Evolutionary conservation across 2,888 invertebrate species (phyloP).

Genomic region (Agonopterix arenella): DNA sequence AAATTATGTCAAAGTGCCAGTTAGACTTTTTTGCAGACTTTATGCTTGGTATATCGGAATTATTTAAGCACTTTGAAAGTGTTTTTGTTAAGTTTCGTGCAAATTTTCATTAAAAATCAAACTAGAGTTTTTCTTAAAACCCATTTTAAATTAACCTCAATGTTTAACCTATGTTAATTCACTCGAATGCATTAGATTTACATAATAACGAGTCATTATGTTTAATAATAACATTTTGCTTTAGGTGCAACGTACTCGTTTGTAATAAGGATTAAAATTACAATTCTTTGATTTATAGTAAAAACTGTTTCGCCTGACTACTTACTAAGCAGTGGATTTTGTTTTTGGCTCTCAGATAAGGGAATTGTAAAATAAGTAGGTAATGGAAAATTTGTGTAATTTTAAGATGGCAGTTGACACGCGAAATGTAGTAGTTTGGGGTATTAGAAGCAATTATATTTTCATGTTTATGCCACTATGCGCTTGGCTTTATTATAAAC

Average conservation of each 20-base stretch:
- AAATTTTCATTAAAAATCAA: background rate
- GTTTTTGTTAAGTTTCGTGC: background rate
- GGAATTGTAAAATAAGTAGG: background rate
- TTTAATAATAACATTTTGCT: background rate
- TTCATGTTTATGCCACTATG: no score
- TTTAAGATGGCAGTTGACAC: background rate
- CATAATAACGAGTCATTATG: conserved; percentile 7
- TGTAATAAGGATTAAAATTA: background rate
- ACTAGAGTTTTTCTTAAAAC: background rate
- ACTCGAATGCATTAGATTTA: conserved; percentile 1
- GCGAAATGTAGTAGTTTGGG: no score
- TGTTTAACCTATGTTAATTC: conserved; percentile 2
- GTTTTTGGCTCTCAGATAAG: no score
- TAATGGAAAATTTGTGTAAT: background rate
- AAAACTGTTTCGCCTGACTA: no score
- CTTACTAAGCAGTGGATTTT: no score
- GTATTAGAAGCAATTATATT: no score
- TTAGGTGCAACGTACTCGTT: background rate
- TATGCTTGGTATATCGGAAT: background rate
- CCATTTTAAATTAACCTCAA: conserved; percentile 2
- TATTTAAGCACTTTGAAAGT: background rate
- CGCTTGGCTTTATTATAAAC: no score
- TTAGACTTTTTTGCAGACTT: no score
- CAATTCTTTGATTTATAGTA: background rate
- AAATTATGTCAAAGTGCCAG: no score